These are phyloP conservation scores for Phoxinus phoxinus DNA, from an alignment of 2,113 vertebrate genomes.

Conservation along the genomic window DNA sequence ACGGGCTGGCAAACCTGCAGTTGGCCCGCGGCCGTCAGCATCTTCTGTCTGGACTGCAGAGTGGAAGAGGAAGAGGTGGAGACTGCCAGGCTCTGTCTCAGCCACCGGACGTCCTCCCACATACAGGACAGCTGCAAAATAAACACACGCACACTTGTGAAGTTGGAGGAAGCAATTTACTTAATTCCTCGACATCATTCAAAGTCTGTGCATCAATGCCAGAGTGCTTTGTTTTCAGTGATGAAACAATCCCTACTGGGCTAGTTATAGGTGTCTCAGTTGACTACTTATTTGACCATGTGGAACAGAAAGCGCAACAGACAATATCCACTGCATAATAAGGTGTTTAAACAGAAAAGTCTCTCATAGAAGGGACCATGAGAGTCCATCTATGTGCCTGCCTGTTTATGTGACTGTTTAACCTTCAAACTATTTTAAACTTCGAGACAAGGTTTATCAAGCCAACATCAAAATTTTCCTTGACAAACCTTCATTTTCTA, in stretches of 20 bases:
- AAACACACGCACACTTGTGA: not conserved
- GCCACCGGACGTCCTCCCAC: constrained; percentile 98
- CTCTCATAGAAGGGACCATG: not conserved
- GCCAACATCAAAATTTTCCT: constrained; percentile 14
- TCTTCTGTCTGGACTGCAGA: constrained; percentile 93
- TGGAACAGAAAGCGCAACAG: not conserved
- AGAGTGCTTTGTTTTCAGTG: constrained; percentile 13
- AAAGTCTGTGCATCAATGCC: constrained; percentile 15
- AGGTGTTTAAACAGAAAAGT: not conserved
- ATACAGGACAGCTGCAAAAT: constrained; percentile 92
- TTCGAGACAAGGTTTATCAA: not conserved
- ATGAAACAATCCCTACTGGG: not conserved
- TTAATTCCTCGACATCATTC: constrained; percentile 24
- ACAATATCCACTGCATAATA: not conserved
- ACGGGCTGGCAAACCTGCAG: constrained; percentile 83
- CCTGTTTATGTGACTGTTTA: constrained; percentile 2
- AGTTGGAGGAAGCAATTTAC: constrained; percentile 24
- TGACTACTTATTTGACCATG: not conserved
- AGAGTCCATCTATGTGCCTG: not conserved
- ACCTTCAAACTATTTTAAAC: constrained; percentile 19
- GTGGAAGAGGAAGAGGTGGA: constrained; percentile 92
- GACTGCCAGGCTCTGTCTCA: constrained; percentile 88
- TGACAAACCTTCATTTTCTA: constrained; percentile 1
- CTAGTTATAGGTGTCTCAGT: not conserved
- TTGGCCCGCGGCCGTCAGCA: constrained; percentile 90